Conservation (phyloP, 2,888 invertebrate genomes). For the Zele albiditarsus region DNA sequence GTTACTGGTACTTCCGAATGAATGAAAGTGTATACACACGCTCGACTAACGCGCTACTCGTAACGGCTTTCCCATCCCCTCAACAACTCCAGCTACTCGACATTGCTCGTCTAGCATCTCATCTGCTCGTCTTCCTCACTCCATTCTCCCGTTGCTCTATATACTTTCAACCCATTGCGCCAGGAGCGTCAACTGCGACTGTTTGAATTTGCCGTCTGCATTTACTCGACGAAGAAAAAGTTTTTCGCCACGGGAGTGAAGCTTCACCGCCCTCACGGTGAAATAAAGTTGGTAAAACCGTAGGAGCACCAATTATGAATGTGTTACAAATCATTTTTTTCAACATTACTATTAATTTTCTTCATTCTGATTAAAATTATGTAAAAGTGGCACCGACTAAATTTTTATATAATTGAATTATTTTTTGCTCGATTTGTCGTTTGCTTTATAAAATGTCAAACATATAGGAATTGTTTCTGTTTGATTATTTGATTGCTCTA, state of each 20-base stretch:
- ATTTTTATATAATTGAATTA: too few relatives aligned
- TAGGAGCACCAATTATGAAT: neutral
- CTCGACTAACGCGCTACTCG: constrained; percentile 29
- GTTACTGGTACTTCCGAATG: constrained; percentile 57
- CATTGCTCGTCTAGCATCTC: constrained; percentile 30
- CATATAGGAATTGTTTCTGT: too few relatives aligned
- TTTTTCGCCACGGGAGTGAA: neutral
- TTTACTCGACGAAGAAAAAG: constrained; percentile 47
- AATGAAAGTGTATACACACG: constrained; percentile 51
- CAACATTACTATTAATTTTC: too few relatives aligned
- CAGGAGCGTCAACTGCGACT: constrained; percentile 45
- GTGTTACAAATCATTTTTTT: neutral
- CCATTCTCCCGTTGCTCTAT: neutral
- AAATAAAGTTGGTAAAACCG: constrained; percentile 27
- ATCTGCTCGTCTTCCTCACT: constrained; percentile 27
- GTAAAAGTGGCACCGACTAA: too few relatives aligned
- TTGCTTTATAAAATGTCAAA: too few relatives aligned
- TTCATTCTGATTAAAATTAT: too few relatives aligned
- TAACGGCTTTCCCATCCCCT: constrained; percentile 17
- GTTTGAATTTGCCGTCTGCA: constrained; percentile 55
- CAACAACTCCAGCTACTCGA: constrained; percentile 16
- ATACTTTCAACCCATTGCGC: constrained; percentile 18
- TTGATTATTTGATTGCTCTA: too few relatives aligned
- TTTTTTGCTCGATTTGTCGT: too few relatives aligned
- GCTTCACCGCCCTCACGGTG: constrained; percentile 15